A percentile compares a stretch with the other conserved stretches of the same genome.
phyloP scores from a whole-genome alignment of 2,888 invertebrate species.

The Listrodromus nycthemerus region DNA sequence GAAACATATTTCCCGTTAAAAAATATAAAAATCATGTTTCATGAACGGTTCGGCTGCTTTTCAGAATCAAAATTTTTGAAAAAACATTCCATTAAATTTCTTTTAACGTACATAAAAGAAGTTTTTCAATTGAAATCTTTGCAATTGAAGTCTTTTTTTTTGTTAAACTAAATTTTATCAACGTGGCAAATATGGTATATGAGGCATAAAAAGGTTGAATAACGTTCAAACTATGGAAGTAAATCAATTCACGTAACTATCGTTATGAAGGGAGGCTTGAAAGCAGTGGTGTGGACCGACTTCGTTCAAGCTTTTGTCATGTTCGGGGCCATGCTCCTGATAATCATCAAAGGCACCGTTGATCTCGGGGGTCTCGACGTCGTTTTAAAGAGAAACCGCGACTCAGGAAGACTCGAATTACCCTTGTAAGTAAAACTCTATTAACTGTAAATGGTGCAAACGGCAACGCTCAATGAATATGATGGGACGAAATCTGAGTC shows the following conservation, averaged over 20 bases:
- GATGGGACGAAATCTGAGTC: neutral
- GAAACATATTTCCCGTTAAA: neutral
- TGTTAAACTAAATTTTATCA: neutral
- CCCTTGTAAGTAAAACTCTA: conserved; percentile 86
- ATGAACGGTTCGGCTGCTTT: neutral
- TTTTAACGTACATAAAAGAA: neutral
- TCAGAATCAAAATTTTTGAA: neutral
- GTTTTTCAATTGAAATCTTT: neutral
- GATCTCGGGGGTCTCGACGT: conserved; percentile 89
- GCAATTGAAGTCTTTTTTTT: neutral
- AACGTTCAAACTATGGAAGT: neutral
- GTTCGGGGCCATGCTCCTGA: conserved; percentile 90
- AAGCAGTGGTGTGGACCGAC: conserved; percentile 94
- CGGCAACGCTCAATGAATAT: neutral
- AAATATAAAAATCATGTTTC: neutral
- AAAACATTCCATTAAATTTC: neutral
- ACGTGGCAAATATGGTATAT: neutral
- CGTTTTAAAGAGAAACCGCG: conserved; percentile 88
- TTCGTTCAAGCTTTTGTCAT: conserved; percentile 92
- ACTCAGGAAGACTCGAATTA: conserved; percentile 89
- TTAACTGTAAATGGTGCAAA: neutral
- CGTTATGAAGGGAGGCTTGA: conserved; percentile 89
- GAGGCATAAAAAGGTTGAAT: conserved; percentile 4
- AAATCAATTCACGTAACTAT: conserved; percentile 41
- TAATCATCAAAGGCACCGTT: conserved; percentile 90